phyloP scores from a whole-genome alignment of 2,113 vertebrate species.

The Isurus oxyrinchus region DNA sequence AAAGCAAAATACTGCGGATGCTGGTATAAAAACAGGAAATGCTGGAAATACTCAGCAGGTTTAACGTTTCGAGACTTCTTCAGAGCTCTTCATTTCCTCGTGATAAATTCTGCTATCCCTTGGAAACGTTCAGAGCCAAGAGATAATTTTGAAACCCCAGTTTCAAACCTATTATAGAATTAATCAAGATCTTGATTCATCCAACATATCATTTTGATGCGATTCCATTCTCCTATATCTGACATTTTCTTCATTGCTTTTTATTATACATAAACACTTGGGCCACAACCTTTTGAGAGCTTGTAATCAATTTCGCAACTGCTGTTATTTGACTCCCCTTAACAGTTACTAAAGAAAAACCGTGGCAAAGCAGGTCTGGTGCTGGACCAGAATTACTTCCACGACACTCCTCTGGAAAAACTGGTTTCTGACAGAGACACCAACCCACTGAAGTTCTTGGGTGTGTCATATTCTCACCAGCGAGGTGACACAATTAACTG shows the following conservation, averaged over 20 bases:
- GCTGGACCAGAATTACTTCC: background rate
- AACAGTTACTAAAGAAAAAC: background rate
- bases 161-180: background rate
- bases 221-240: background rate
- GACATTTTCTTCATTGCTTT: background rate
- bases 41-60: too few species aligned
- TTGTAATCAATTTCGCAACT: background rate
- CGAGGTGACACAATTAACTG: background rate
- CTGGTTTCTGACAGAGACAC: background rate
- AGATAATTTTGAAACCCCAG: background rate
- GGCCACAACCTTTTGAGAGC: background rate
- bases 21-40: too few species aligned
- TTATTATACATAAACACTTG: background rate
- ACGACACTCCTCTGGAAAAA: background rate
- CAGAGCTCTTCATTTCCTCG: background rate
- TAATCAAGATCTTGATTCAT: background rate
- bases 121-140: background rate
- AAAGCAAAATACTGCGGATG: too few species aligned
- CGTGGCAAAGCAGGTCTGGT: background rate
- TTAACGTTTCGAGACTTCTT: too few species aligned
- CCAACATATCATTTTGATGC: background rate
- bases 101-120: background rate
- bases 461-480: background rate
- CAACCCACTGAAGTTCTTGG: background rate
- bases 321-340: background rate